Conservation (phyloP, 2,113 vertebrate species). For the Carassius auratus region DNA sequence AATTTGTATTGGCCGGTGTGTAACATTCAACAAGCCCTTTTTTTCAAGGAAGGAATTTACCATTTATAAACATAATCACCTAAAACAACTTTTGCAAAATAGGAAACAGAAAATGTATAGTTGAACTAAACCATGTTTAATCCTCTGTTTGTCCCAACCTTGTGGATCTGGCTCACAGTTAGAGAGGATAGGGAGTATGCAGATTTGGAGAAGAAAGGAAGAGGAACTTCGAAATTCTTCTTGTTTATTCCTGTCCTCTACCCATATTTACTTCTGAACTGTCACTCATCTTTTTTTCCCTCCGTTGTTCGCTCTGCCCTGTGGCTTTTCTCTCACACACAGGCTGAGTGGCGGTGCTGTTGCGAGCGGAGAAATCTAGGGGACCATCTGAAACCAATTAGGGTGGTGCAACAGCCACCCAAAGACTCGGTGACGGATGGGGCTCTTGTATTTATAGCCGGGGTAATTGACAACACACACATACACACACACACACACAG, state of each 20-base stretch:
- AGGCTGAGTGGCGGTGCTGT: slow-evolving; percentile 80
- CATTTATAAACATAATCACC: slow-evolving; percentile 37
- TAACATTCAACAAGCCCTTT: slow-evolving; percentile 11
- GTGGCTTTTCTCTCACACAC: slow-evolving; percentile 82
- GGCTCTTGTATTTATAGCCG: slow-evolving; percentile 93
- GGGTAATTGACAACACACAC: slow-evolving; percentile 62
- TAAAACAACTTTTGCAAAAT: slow-evolving; percentile 34
- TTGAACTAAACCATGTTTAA: slow-evolving; percentile 40
- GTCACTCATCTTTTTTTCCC: slow-evolving; percentile 82
- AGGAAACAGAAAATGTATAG: slow-evolving; percentile 36
- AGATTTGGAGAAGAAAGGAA: slow-evolving; percentile 60
- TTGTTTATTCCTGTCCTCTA: slow-evolving; percentile 77
- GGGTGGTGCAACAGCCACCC: slow-evolving; percentile 92
- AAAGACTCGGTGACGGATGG: slow-evolving; percentile 97
- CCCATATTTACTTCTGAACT: slow-evolving; percentile 82
- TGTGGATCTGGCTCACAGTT: slow-evolving; percentile 2
- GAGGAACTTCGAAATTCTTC: slow-evolving; percentile 73
- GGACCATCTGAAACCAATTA: slow-evolving; percentile 99
- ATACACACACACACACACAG: neutral
- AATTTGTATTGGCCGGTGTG: slow-evolving; percentile 27
- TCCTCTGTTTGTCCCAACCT: slow-evolving; percentile 26
- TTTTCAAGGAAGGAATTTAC: slow-evolving; percentile 10
- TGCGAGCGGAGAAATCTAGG: slow-evolving; percentile 72
- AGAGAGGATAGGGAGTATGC: slow-evolving; percentile 67
- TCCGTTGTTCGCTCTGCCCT: slow-evolving; percentile 64